These are phyloP conservation scores for Carcharodon carcharias DNA, from an alignment of 2,797 vertebrate genomes.

Conservation along the genomic window DNA sequence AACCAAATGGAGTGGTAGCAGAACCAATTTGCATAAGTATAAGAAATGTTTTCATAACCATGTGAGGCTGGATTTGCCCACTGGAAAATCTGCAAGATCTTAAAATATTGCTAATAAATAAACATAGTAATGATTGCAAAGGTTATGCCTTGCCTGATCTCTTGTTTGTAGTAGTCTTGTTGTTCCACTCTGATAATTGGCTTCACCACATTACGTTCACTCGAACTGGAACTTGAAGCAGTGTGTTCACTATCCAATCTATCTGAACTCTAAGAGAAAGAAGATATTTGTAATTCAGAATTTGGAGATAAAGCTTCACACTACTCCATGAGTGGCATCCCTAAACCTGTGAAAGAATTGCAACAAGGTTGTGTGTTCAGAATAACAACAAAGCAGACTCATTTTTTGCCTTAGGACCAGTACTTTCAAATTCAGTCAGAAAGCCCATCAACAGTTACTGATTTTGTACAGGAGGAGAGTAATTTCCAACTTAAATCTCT, in stretches of 20 bases:
- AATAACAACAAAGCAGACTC: neutral
- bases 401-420: no score
- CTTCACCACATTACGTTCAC: slow-evolving; percentile 81
- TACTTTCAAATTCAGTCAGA: no score
- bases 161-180: slow-evolving; percentile 63
- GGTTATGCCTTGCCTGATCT: slow-evolving; percentile 12
- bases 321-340: neutral
- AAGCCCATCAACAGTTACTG: no score
- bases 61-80: neutral
- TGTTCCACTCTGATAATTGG: slow-evolving; percentile 76
- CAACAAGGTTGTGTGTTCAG: neutral
- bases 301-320: neutral
- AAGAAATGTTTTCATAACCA: neutral
- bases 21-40: neutral
- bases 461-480: no score
- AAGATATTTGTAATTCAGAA: slow-evolving; percentile 15
- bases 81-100: neutral
- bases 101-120: neutral
- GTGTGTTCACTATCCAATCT: slow-evolving; percentile 79
- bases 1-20: neutral
- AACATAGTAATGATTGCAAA: neutral
- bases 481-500: no score
- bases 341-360: neutral
- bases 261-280: slow-evolving; percentile 68
- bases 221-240: slow-evolving; percentile 50